Evolutionary conservation across 1,140 invertebrate genomes (phyloP), one percentile per base, ranked within the genome.

Genomic region (Eriocheir sinensis): DNA sequence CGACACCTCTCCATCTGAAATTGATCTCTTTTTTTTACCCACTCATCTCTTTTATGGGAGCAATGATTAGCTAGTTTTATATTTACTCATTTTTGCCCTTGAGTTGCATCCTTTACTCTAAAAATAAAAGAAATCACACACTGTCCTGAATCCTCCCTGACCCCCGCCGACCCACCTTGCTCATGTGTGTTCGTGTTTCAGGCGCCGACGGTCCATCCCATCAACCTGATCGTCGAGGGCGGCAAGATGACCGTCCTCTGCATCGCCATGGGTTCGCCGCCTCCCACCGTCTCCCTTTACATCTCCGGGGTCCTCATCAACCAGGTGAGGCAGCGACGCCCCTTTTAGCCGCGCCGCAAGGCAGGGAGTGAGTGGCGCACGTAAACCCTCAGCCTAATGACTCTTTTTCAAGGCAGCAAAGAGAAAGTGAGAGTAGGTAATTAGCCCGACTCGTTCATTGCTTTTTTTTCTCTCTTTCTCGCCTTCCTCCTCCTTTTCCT

Each of bases 201-300:
- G 98, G 97, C 98, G 1, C 98, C 98, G 0, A 98, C 98, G 1
- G 98, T 98, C 41, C 98, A 98, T 96, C 98, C 98, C 0, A 98
- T 98, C 41, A 98, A 98, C 96, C 97, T 98, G 94, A 97, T 98
- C 3, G 97, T 98, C 44, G 98, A 98, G 97, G 98, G 98, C 1
- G 98, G 98, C 94, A 98, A 98, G 92, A 98, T 98, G 98, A 98
- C 98, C 0, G 97, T 98, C 79, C 97, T 98, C 0, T 98, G 98
- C 96, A 98, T 98, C 83, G 98, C 98, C 8, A 98, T 98, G 97
- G 98, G 98, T 48, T 98, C 98, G 38, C 98, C 98, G 0, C 98
- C 98, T 80, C 98, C 98, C 0, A 98, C 98, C 0, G 98, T 98
- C 53, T 98, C 98, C 0, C 97, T 98, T 0, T 98, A 98, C 96